These are phyloP conservation scores for Lasioglossum zephyrum DNA, from an alignment of 2,888 invertebrate species.

Conservation along the genomic window DNA sequence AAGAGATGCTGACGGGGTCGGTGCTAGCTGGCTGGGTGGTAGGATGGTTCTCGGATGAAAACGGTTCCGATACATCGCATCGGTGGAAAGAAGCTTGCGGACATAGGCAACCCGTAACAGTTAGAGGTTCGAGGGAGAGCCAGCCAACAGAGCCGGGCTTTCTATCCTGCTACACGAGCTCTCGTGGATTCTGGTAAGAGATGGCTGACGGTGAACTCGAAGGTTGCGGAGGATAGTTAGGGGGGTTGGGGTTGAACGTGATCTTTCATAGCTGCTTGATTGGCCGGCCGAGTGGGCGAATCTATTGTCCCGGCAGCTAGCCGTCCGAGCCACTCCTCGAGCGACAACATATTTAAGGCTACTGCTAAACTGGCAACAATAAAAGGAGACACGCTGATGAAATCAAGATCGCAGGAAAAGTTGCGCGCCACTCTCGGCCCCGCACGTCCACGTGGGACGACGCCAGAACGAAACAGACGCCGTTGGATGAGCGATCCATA, in stretches of 20 bases:
- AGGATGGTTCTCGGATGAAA: conserved; percentile 49
- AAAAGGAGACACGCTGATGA: conserved; percentile 83
- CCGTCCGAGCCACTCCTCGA: neutral
- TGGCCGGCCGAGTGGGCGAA: conserved; percentile 76
- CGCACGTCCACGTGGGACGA: conserved; percentile 69
- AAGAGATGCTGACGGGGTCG: conserved; percentile 65
- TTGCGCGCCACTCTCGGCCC: conserved; percentile 69
- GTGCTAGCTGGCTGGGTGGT: conserved; percentile 28
- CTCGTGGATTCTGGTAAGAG: conserved; percentile 54
- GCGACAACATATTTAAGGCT: conserved; percentile 81
- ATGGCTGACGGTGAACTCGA: conserved; percentile 71
- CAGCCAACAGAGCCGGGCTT: conserved; percentile 26
- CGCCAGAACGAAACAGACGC: conserved; percentile 43
- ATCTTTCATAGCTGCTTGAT: conserved; percentile 84
- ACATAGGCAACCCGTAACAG: conserved; percentile 68
- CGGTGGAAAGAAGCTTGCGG: conserved; percentile 42
- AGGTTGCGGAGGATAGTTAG: conserved; percentile 70
- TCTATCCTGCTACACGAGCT: conserved; percentile 49
- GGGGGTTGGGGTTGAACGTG: conserved; percentile 79
- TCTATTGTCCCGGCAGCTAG: conserved; percentile 76
- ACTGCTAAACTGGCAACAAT: conserved; percentile 80
- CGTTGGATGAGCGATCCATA: conserved; percentile 36
- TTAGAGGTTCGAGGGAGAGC: conserved; percentile 51
- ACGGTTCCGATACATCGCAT: conserved; percentile 57
- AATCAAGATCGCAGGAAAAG: conserved; percentile 81